Base-by-base conservation (phyloP, 2,888 invertebrate genomes). In the Trachelus troglodyta region DNA sequence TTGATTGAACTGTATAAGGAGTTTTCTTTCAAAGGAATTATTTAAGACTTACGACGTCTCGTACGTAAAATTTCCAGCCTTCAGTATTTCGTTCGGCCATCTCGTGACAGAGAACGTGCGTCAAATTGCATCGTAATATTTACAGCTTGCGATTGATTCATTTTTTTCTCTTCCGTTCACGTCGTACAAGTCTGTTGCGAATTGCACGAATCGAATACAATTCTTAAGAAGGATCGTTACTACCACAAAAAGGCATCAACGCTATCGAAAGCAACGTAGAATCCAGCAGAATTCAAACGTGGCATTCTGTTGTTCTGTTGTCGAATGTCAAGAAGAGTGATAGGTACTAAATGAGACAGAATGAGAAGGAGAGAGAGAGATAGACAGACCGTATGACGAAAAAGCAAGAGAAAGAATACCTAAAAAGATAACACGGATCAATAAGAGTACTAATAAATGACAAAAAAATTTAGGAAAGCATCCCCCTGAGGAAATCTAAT, bases 261-360 rank as follows among this genome's bases (percentile, higher is more conserved):
- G 34, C 30, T 71, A 71, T 71, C 71, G 23, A 33, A 33, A 31
- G 71, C 31, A 31, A 33, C 34, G 71, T 30, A 30, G 71, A 30
- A 71, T 71, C 71, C 34, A 71, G 71, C 71, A 71, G 71, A 71
- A 71, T 71, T 71, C 71, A 71, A 71, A 71, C 30, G 34, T 71
- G 71, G 15, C 34, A 71, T 71, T 71, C 30, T 71, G 71, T 71
- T 11, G 15, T 34, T 71, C 34, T 31, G 30, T 56, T 23, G 56
- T 56, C 56, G 56, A 56, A 56, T 56, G 56, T 56, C 56, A 56
- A 56, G 56, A 23, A 23, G 9, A 56, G 56, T 56, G 56, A 56
- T 56, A 56, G 56, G 56, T 23, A 23, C 56, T 56, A 4, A 9
- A 1, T 6, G 23, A 56, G 23, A 9, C 6, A 23, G 23, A 34